Base-by-base conservation (phyloP, 2,113 vertebrate species). In the Clinocottus analis region DNA sequence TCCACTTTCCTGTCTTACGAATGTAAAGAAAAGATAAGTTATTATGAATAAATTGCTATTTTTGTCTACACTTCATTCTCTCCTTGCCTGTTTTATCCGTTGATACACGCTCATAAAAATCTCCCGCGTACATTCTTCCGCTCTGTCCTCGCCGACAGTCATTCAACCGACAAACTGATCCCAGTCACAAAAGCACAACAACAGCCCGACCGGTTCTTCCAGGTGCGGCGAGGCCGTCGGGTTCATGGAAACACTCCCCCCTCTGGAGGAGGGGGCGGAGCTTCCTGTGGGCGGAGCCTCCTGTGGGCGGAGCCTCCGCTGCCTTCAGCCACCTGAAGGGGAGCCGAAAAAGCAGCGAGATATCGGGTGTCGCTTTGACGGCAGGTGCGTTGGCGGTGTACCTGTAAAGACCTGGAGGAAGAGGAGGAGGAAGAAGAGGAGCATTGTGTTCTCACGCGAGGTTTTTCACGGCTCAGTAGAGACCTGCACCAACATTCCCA, bases 1-100 rank as follows among this genome's bases (percentile, higher is more conserved):
- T 6, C 4, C 90, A 87, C 82, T 82, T 90, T 88, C 72, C 85
- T 88, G 88, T 90, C 95, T 94, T 96, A 96, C 95, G 96, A 97
- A 97, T 97, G 97, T 99, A 97, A 96, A 96, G 94, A 95, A 96
- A 96, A 94, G 91, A 94, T 99, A 99, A 99, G 95, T 99, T 99
- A 99, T 99, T 99, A 99, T 99, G 98, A 99, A 98, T 99, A 99
- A 99, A 99, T 97, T 95, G 96, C 95, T 99, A 99, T 99, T 99
- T n/a, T 99, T 99, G 97, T 95, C 96, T 99, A 99, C 72, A 91
- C 94, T 93, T 92, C 93, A 79, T 60, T 86, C 55, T 75, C 69
- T 55, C 68, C 29, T 14, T 66, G 81, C 53, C 53, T 81, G 65
- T 70, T 81, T 84, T 12, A 66, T 84, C 41, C 56, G 53, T 56